Conservation (phyloP, 2,888 invertebrate genomes). For the Drosophila paranaensis region DNA sequence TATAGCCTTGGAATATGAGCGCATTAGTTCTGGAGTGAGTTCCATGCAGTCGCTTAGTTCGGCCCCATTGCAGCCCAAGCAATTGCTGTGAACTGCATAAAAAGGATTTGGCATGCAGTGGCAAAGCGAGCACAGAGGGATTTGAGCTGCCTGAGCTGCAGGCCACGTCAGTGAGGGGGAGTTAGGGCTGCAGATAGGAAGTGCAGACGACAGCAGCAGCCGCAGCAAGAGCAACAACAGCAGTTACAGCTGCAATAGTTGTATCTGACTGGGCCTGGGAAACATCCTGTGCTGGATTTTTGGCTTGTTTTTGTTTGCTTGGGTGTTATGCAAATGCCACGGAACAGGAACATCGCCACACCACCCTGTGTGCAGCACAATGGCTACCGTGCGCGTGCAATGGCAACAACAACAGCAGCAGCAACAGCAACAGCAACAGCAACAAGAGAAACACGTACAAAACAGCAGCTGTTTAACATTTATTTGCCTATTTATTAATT, state of each 20-base stretch:
- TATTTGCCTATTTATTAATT: conserved; percentile 80
- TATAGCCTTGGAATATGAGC: conserved; percentile 47
- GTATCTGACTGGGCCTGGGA: conserved; percentile 52
- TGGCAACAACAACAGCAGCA: conserved; percentile 46
- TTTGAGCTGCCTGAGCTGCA: conserved; percentile 21
- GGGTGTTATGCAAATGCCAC: conserved; percentile 73
- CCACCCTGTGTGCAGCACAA: conserved; percentile 79
- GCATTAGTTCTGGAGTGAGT: conserved; percentile 64
- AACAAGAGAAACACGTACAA: conserved; percentile 75
- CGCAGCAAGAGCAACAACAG: conserved; percentile 1
- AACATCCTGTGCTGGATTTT: conserved; percentile 55
- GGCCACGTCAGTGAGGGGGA: conserved; percentile 4
- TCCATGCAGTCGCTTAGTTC: conserved; percentile 42
- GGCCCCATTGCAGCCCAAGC: conserved; percentile 42
- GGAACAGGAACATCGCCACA: conserved; percentile 58
- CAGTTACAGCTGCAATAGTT: conserved; percentile 28
- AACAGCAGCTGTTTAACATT: conserved; percentile 80
- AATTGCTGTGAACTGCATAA: conserved; percentile 70
- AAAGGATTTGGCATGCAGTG: conserved; percentile 78
- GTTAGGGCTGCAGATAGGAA: conserved; percentile 38
- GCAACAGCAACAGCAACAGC: conserved; percentile 28
- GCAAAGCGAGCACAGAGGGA: conserved; percentile 49
- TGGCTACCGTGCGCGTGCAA: conserved; percentile 79
- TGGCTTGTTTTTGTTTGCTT: conserved; percentile 47
- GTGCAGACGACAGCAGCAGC: conserved; percentile 30